phyloP scores from a whole-genome alignment of 2,888 invertebrate species.

The Elysia crispata region DNA sequence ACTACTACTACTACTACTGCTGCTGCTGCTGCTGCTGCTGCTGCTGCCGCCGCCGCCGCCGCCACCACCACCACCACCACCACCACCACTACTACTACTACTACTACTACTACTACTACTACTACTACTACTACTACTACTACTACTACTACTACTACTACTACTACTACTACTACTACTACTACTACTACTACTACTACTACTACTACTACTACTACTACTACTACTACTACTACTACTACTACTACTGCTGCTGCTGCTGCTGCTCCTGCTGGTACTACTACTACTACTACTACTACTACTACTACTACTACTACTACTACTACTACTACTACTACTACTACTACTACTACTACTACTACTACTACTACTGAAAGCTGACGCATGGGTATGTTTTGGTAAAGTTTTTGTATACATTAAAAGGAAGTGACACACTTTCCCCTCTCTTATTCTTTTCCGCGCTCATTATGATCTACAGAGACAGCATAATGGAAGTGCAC shows the following conservation, averaged over 20 bases:
- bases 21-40: neutral
- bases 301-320: slow-evolving; percentile 4
- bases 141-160: slow-evolving; percentile 34
- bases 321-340: neutral
- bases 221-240: neutral
- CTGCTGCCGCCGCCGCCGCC: neutral
- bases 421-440: too few relatives aligned
- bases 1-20: neutral
- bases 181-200: slow-evolving; percentile 23
- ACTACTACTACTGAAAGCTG: too few relatives aligned
- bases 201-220: slow-evolving; percentile 1
- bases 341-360: neutral
- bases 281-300: slow-evolving; percentile 9
- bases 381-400: too few relatives aligned
- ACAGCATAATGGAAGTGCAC: too few relatives aligned
- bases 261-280: neutral
- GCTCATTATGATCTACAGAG: too few relatives aligned
- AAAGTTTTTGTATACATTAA: too few relatives aligned
- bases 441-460: too few relatives aligned
- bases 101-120: slow-evolving; percentile 37
- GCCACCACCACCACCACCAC: neutral
- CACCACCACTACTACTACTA: slow-evolving; percentile 19
- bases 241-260: neutral
- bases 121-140: slow-evolving; percentile 35
- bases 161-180: slow-evolving; percentile 36